These are phyloP conservation scores for Acanthurus lineatus DNA, from an alignment of 2,797 vertebrate genomes.

Conservation along the genomic window DNA sequence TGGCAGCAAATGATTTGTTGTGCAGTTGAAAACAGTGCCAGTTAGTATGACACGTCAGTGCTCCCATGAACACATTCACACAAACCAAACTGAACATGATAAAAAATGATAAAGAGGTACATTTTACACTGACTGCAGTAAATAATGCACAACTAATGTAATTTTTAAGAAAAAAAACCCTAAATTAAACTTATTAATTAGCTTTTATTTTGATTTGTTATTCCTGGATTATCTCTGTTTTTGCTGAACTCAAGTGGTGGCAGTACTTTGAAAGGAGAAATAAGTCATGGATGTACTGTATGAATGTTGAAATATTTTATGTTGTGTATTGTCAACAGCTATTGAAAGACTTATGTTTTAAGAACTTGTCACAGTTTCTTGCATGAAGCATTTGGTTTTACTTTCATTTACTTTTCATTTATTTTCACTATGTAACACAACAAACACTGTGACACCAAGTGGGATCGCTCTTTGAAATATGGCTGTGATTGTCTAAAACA, in stretches of 20 bases:
- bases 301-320: constrained; percentile 50
- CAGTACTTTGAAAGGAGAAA: constrained; percentile 10
- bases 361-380: constrained; percentile 35
- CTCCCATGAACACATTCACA: background rate
- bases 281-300: constrained; percentile 42
- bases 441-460: constrained; percentile 24
- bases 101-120: too few species aligned
- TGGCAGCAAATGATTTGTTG: constrained; percentile 1
- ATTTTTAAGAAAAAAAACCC: too few species aligned
- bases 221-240: constrained; percentile 23
- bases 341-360: constrained; percentile 17
- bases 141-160: too few species aligned
- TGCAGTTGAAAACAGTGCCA: constrained; percentile 14
- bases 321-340: constrained; percentile 17
- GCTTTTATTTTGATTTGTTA: constrained; percentile 31
- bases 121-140: too few species aligned
- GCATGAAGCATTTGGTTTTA: constrained; percentile 57
- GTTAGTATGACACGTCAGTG: background rate
- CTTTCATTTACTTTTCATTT: constrained; percentile 27
- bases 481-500: constrained; percentile 6
- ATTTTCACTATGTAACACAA: constrained; percentile 3
- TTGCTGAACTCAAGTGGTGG: constrained; percentile 8
- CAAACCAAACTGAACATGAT: background rate
- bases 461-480: constrained; percentile 8
- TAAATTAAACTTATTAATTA: background rate